Evolutionary conservation across 2,113 vertebrate genomes (phyloP), one percentile per base, ranked within the genome.

Genomic region (Hemicordylus capensis): DNA sequence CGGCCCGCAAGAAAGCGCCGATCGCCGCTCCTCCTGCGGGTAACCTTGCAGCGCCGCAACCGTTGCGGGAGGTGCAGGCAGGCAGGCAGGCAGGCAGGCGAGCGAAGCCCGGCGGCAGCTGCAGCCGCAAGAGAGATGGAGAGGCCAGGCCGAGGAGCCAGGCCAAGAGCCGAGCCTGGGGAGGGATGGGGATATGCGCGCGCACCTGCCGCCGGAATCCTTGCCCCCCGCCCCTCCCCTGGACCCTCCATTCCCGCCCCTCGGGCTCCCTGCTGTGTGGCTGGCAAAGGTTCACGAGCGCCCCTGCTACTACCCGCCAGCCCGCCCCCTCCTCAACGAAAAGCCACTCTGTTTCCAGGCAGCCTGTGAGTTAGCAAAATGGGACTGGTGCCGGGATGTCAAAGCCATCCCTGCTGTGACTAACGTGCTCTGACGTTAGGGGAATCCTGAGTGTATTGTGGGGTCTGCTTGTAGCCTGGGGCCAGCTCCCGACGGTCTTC

Each of bases 161-260:
- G 51, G 51, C 51, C 51, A 54, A 54, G n/a, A 82, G 92, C 91
- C 93, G 90, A 93, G 92, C 93, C 93, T 90, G 93, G 83, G 67
- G 15, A 34, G 24, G 37, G 14, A 15, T 11, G 64, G n/a, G 19
- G n/a, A 20, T 22, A 34, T 42, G 61, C 73, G 73, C 87, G 82
- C 76, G 61, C 72, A 56, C 59, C 46, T 34, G 44, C 63, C 61
- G 44, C 63, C 61, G 54, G 39, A 51, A 24, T 22, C 22, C 48
- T 77, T 5, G 12, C 5, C n/a, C 34, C 54, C 11, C n/a, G n/a
- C n/a, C n/a, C n/a, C n/a, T n/a, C n/a, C n/a, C n/a, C n/a, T n/a
- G n/a, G n/a, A n/a, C n/a, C n/a, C n/a, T 88, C 89, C 87, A 91
- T 90, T 91, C 85, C 90, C 89, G 88, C 87, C 85, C 79, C 61